Conservation (phyloP, 2,797 vertebrate genomes). For the Poecile montanus region DNA sequence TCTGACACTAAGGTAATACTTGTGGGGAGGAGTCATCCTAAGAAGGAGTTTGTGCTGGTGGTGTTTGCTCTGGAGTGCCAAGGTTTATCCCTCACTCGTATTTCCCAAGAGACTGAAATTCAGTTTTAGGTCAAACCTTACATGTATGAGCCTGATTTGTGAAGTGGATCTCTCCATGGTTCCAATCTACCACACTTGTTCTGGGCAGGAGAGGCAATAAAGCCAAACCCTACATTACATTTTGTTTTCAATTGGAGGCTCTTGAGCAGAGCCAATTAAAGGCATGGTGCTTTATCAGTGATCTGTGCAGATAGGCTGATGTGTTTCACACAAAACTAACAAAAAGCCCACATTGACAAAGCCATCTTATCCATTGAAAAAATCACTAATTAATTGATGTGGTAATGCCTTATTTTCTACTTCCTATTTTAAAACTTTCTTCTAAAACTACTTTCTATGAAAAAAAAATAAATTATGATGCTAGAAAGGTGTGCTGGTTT, state of each 20-base stretch:
- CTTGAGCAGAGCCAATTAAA: not conserved
- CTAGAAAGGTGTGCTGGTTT: not conserved
- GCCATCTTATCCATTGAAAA: not conserved
- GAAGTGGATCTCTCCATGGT: not conserved
- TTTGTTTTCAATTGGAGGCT: not conserved
- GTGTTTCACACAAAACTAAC: not conserved
- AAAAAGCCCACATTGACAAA: not conserved
- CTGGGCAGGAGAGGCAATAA: not conserved
- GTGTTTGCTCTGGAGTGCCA: not conserved
- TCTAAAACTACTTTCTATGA: not conserved
- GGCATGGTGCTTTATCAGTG: not conserved
- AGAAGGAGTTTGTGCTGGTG: not conserved
- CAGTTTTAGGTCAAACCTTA: not conserved
- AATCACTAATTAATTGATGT: not conserved
- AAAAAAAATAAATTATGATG: not conserved
- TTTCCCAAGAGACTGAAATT: not conserved
- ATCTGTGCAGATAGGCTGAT: not conserved
- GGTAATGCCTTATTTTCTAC: not conserved
- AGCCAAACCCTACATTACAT: not conserved
- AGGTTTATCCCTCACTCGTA: not conserved
- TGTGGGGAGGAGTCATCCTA: not conserved
- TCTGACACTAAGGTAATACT: not conserved
- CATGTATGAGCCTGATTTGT: not conserved
- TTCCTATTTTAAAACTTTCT: not conserved
- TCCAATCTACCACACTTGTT: not conserved